Evolutionary conservation across 2,113 vertebrate species (phyloP), one percentile per base, ranked within the genome.

Genomic region (Ciconia maguari): DNA sequence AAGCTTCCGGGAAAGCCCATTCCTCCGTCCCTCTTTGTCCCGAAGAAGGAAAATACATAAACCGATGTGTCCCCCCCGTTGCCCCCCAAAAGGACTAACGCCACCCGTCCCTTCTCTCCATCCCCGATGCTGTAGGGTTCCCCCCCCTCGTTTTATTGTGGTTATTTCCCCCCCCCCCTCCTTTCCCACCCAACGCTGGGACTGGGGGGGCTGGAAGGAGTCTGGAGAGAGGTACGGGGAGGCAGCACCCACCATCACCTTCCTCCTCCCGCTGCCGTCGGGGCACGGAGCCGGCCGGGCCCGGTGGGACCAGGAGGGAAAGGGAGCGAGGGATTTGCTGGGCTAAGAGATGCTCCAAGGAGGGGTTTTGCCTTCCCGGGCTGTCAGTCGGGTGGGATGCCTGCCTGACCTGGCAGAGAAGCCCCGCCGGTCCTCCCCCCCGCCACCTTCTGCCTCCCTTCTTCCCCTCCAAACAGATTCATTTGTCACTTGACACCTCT

Each of bases 401-500:
- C 25, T 29, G n/a, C 16, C 72, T 32, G 81, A 57, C 55, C 80
- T 2, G 48, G 26, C 7, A 12, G 57, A 49, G 82, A 36, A 36
- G 29, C 24, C 24, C n/a, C 29, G 3, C 27, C 32, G 20, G 6
- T 3, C 5, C 44, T 46, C 10, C 29, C 16, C 20, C 60, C 24
- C 38, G 38, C 29, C 29, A 46, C 41, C 11, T 21, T 7, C 49
- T 4, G 46, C 74, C 65, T 32, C 69, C 51, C 57, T 41, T 38
- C 54, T 62, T 62, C 16, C 46, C 16, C 71, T 79, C 70, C 65
- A 60, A 84, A 85, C 64, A 83, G 68, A 36, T 72, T 86, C 80
- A 86, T 89, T 90, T 89, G 95, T 82, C 97, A 95, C 91, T 95
- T 96, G 97, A 88, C 96, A 94, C 96, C 85, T 68, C 85, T 90